These are phyloP conservation scores for Meda fulgida DNA, from an alignment of 2,797 vertebrate species.

Conservation along the genomic window DNA sequence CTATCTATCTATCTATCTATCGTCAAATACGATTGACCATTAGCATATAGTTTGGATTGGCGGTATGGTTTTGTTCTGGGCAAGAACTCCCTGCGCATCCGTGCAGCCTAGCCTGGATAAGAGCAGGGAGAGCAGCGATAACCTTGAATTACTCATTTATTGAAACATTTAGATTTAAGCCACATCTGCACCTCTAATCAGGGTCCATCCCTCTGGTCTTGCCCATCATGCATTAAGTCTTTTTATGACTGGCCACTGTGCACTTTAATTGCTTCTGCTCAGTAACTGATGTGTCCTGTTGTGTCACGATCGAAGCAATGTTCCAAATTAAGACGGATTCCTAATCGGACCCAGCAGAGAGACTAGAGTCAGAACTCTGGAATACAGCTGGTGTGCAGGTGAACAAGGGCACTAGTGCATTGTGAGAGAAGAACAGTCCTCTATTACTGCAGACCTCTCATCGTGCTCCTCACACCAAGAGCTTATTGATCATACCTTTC, in stretches of 20 bases:
- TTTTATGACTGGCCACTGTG: conserved; percentile 51
- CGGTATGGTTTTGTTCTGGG: no score
- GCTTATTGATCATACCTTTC: no score
- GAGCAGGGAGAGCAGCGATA: no score
- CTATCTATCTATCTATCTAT: no score
- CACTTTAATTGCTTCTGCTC: conserved; percentile 58
- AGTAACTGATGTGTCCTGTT: conserved; percentile 45
- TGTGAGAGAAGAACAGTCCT: conserved; percentile 46
- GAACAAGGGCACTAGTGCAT: conserved; percentile 26
- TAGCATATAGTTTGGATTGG: no score
- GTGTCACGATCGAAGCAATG: conserved; percentile 69
- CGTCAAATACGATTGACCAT: no score
- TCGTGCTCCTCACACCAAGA: conserved; percentile 49
- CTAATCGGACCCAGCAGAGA: conserved; percentile 69
- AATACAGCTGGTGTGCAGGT: conserved; percentile 32
- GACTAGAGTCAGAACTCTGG: conserved; percentile 43
- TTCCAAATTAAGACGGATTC: conserved; percentile 73
- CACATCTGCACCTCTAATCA: conserved; percentile 67
- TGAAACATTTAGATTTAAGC: conserved; percentile 72
- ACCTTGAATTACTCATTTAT: conserved; percentile 67
- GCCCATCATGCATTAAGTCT: conserved; percentile 50
- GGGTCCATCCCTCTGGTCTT: conserved; percentile 36
- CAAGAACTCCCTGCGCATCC: no score
- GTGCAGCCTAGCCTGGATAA: no score
- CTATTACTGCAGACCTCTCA: conserved; percentile 50